Percentiles rank a stretch among this genome's conserved stretches.
Evolutionary conservation across 2,113 vertebrate genomes (phyloP).

Genomic region (Saimiri boliviensis): DNA sequence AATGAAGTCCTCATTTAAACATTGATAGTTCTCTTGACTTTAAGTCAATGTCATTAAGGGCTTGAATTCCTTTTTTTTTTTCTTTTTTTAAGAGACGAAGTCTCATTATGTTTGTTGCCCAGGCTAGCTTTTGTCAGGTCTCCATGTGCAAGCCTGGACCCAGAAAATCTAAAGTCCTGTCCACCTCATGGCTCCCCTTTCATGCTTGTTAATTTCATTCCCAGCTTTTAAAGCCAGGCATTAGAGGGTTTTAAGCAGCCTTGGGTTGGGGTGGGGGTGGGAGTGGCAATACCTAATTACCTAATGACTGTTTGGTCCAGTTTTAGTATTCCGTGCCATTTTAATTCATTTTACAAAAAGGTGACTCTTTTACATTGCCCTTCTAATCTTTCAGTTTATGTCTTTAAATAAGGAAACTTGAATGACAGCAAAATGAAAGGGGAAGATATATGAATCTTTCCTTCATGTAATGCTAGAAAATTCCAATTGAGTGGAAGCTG

Average conservation of each 20-base stretch:
- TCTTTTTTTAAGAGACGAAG: not conserved
- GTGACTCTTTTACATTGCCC: not conserved
- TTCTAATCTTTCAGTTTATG: not conserved
- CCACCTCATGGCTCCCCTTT: not conserved
- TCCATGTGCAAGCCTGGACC: too few species aligned
- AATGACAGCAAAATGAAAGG: not conserved
- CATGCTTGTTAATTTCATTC: not conserved
- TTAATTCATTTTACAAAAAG: slow-evolving; percentile 1
- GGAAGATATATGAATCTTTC: not conserved
- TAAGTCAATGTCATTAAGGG: not conserved
- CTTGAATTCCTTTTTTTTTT: not conserved
- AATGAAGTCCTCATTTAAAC: not conserved
- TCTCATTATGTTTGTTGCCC: too few species aligned
- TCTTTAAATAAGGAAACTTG: not conserved
- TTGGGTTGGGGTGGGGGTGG: not conserved
- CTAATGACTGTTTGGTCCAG: not conserved
- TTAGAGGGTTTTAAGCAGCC: not conserved
- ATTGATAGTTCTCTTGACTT: not conserved
- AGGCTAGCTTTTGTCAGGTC: too few species aligned
- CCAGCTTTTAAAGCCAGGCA: not conserved
- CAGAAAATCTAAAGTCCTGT: too few species aligned
- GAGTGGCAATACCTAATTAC: not conserved
- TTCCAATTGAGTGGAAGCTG: not conserved
- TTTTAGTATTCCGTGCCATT: not conserved
- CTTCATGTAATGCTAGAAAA: not conserved